Conservation (phyloP, 2,797 vertebrate species). For the Champsocephalus gunnari region DNA sequence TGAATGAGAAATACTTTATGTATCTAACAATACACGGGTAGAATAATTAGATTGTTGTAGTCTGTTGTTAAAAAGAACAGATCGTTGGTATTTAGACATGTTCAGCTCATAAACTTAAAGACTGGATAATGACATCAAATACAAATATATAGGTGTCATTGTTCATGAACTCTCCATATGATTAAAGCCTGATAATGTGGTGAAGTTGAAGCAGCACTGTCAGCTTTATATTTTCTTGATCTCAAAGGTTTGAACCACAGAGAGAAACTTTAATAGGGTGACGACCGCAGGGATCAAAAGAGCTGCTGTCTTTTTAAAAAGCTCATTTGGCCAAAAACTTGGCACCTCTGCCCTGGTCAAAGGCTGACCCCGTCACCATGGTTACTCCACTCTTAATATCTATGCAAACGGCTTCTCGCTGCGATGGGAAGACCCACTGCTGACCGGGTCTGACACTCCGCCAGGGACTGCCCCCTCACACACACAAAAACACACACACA, state of each 20-base stretch:
- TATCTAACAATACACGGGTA: background rate
- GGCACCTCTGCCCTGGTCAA: slow-evolving; percentile 66
- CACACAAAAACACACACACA: slow-evolving; percentile 11
- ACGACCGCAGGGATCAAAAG: slow-evolving; percentile 58
- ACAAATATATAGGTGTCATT: slow-evolving; percentile 1
- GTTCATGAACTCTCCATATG: slow-evolving; percentile 11
- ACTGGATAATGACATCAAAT: slow-evolving; percentile 6
- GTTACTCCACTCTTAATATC: slow-evolving; percentile 66
- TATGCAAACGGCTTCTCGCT: slow-evolving; percentile 52
- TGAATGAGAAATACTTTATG: background rate
- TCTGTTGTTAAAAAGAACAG: background rate
- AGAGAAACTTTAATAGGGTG: slow-evolving; percentile 56
- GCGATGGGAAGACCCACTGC: slow-evolving; percentile 56
- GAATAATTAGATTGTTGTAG: background rate
- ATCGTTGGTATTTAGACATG: slow-evolving; percentile 10
- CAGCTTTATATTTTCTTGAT: slow-evolving; percentile 7
- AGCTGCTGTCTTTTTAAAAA: slow-evolving; percentile 47
- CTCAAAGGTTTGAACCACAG: slow-evolving; percentile 30
- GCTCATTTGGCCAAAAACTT: slow-evolving; percentile 65
- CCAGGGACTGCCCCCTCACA: slow-evolving; percentile 15
- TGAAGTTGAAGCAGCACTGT: slow-evolving; percentile 20
- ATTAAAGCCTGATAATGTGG: slow-evolving; percentile 8
- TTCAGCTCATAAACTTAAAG: slow-evolving; percentile 6
- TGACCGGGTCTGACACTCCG: slow-evolving; percentile 5
- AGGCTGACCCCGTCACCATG: slow-evolving; percentile 65